Evolutionary conservation across 2,113 vertebrate species (phyloP).

Genomic region (Cyphomyrus discorhynchus): DNA sequence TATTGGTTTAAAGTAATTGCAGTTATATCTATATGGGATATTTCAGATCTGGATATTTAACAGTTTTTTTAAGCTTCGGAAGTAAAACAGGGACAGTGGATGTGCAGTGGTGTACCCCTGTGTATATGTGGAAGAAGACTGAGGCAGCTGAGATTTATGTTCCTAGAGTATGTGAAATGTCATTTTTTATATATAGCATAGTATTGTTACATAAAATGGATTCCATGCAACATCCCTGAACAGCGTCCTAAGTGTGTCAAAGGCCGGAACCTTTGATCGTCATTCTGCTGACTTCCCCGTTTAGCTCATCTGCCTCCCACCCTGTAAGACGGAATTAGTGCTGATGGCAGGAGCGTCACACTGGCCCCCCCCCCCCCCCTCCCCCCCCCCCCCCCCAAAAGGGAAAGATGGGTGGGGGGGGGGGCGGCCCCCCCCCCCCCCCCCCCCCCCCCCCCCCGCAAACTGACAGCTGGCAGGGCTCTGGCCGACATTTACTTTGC

Average conservation of each 20-base stretch:
- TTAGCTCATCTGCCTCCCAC: not conserved
- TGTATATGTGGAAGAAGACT: not conserved
- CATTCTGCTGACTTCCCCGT: not conserved
- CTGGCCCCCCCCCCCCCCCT: not conserved
- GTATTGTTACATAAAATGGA: not conserved
- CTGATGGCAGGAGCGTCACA: not conserved
- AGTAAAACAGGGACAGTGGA: not conserved
- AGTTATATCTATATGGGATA: not conserved
- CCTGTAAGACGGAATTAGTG: not conserved
- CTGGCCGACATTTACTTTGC: not conserved
- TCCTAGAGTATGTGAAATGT: not conserved
- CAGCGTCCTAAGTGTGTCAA: not conserved
- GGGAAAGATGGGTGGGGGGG: no score
- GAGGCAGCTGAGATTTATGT: not conserved
- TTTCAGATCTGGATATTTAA: not conserved
- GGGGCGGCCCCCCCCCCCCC: no score
- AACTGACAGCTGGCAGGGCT: not conserved
- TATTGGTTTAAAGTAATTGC: not conserved
- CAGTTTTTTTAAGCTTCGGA: not conserved
- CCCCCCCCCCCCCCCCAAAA: not conserved
- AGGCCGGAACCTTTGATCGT: not conserved
- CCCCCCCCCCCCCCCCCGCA: not conserved
- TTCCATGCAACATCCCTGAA: not conserved
- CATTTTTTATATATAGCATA: not conserved
- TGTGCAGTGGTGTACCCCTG: not conserved